Evolutionary conservation across 1,140 invertebrate genomes (phyloP), one percentile per base, ranked within the genome.

Genomic region (Solenopsis invicta): DNA sequence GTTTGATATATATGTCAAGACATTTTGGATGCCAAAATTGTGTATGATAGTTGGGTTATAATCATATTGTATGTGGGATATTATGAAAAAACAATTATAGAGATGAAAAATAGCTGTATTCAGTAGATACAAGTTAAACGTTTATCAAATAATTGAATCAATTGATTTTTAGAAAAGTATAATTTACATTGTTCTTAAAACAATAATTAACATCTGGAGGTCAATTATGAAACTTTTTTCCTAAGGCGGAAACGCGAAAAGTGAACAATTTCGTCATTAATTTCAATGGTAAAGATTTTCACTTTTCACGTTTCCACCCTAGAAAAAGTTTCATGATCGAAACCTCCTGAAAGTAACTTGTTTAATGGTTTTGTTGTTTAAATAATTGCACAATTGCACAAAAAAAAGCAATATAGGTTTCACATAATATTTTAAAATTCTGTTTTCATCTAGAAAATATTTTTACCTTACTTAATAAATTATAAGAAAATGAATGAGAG

Each of bases 331-430:
- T n/a, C n/a, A n/a, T n/a, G n/a, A n/a, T n/a, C n/a, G n/a, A n/a
- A n/a, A n/a, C n/a, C n/a, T n/a, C n/a, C n/a, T n/a, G n/a, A 54
- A 52, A 72, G 29, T 21, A 56, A 34, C 21, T 81, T 59, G 4
- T 75, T 86, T 74, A 66, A 64, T 75, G 54, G 2, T 85, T 85
- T 85, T 81, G 75, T 89, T 89, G 64, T 34, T 56, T 50, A 29
- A n/a, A 64, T 87, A 34, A 69, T 56, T 72, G 71, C 37, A 45
- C 59, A 84, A 66, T 74, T 76, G 48, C n/a, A n/a, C n/a, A n/a
- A n/a, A 86, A 34, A 86, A 86, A 86, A 88, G 56, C 54, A 62
- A 69, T 81, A 80, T 61, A 86, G 59, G 48, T 82, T 71, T 72
- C 13, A 50, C 50, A 52, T 64, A 34, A 21, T 72, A 24, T 29